A percentile compares a stretch with the other conserved stretches of the same genome.
These are phyloP conservation scores for Rhinolophus ferrumequinum DNA, from an alignment of 2,113 vertebrate species.

Conservation along the genomic window DNA sequence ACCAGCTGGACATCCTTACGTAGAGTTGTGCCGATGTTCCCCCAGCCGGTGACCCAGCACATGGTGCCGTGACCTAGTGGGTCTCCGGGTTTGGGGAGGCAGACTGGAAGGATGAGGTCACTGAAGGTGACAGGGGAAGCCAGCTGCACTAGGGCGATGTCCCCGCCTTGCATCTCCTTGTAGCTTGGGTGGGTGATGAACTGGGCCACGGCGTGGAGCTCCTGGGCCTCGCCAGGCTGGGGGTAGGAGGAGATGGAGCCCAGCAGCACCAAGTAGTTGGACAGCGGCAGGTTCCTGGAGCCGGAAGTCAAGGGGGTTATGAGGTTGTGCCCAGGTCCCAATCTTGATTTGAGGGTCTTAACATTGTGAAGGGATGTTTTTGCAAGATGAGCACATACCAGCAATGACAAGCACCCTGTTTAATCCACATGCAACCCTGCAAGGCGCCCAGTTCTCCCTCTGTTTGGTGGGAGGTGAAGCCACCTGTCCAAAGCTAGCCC, in stretches of 20 bases:
- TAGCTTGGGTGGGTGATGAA: neutral
- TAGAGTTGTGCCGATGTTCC: accelerated
- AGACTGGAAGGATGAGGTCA: constrained; percentile 48
- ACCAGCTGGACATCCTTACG: neutral
- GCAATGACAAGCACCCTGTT: neutral
- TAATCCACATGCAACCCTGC: neutral
- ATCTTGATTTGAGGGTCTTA: neutral
- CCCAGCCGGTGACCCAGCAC: constrained; percentile 60
- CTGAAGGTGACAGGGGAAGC: neutral
- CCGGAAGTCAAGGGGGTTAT: neutral
- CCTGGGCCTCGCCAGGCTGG: neutral
- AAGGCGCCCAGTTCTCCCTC: neutral
- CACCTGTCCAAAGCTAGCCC: neutral
- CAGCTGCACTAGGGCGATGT: constrained; percentile 32
- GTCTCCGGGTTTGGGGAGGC: neutral
- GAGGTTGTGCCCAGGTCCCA: too few relatives aligned
- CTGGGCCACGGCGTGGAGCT: neutral
- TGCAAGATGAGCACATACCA: neutral
- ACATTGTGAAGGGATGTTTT: neutral
- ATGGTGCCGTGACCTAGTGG: neutral
- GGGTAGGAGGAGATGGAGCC: constrained; percentile 32
- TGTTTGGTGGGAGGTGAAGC: neutral
- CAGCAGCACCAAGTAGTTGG: neutral
- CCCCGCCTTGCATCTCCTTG: neutral
- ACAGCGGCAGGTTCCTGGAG: neutral